Base-by-base conservation (phyloP, 2,797 vertebrate species). In the Mus caroli region DNA sequence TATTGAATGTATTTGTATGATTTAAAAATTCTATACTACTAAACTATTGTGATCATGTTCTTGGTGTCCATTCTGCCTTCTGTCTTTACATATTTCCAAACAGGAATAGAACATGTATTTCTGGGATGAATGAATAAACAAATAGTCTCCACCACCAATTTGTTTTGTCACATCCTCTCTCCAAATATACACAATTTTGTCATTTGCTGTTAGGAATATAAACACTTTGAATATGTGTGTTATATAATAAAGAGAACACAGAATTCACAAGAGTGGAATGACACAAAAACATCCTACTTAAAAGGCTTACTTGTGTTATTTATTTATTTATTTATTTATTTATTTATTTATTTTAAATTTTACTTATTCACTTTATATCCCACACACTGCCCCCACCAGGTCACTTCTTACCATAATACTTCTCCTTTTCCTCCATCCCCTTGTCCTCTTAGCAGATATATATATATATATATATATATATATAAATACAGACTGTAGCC, bases 261-360 rank as follows among this genome's bases (percentile, higher is more conserved):
- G 52, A 12, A 62, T 20, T 69, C 40, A 75, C 19, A 82, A 43
- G 31, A 50, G 17, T 62, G 3, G 40, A 79, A 46, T 77, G 37
- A 62, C 71, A 43, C 50, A 80, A 89, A 89, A 58, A 40, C 0
- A 69, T 43, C 60, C 88, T 73, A 95, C 71, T 62, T 58, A 69
- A 46, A 69, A 69, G 34, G 67, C 15, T 69, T 69, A 69, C 34
- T 2, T 2, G 50, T 1, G 2, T 69, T 69, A n/a, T 69, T 67
- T 34, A 34, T 28, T 64, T 14, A 64, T 69, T n/a, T 17, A 69
- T 69, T 67, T 15, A 64, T n/a, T 69, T 34, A 7, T 67, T n/a
- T 69, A 31, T 64, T 34, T 67, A 17, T 67, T 64, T 60, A 60
- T 64, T 60, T 34, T n/a, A n/a, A n/a, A 67, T 34, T 69, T n/a